Conservation (phyloP, 1,140 invertebrate species). For the Telenomus remus region DNA sequence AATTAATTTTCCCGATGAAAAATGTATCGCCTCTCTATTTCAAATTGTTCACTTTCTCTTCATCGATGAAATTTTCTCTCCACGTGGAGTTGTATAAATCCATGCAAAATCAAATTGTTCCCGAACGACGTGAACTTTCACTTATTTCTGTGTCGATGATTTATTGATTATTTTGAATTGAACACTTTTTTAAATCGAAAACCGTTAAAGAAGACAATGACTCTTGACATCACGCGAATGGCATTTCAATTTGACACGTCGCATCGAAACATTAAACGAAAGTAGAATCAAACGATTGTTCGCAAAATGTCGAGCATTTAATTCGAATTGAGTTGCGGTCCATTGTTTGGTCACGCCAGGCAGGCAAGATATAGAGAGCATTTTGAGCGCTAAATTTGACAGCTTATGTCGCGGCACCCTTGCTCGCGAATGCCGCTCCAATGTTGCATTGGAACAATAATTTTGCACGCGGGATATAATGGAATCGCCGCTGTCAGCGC, state of each 20-base stretch:
- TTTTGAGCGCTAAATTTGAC: constrained; percentile 63
- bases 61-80: not conserved
- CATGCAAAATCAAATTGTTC: not conserved
- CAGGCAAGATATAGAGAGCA: constrained; percentile 41
- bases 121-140: not conserved
- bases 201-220: no score
- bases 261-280: no score
- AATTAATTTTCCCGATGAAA: not conserved
- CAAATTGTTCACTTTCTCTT: not conserved
- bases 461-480: constrained; percentile 63
- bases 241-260: no score
- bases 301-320: constrained; percentile 53
- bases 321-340: constrained; percentile 31
- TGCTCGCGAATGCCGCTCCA: constrained; percentile 65
- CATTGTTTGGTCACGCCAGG: constrained; percentile 26
- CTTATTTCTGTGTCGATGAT: not conserved
- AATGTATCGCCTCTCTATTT: not conserved
- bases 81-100: not conserved
- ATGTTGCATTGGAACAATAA: constrained; percentile 71
- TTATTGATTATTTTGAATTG: not conserved
- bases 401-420: constrained; percentile 65
- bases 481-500: constrained; percentile 65
- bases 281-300: constrained; percentile 42
- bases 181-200: no score
- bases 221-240: no score